Evolutionary conservation across 2,797 vertebrate species (phyloP).

Genomic region (Mormyrops attenuatus): DNA sequence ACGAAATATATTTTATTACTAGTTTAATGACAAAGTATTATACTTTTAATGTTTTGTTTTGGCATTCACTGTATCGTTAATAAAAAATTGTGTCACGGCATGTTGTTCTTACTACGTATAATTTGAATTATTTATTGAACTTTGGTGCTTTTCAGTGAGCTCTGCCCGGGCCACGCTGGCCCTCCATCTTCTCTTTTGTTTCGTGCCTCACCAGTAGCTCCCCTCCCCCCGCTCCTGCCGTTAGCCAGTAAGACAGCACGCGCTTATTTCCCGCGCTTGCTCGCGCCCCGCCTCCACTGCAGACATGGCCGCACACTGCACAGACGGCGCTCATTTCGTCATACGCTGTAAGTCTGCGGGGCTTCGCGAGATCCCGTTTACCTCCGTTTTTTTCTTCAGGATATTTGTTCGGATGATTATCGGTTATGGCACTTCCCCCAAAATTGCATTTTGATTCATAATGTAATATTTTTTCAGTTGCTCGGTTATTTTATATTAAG

Average conservation of each 20-base stretch:
- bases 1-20: background rate
- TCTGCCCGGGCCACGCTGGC: background rate
- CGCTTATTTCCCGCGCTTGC: constrained; percentile 53
- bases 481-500: background rate
- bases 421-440: background rate
- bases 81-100: background rate
- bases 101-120: background rate
- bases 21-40: background rate
- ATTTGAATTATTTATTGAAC: background rate
- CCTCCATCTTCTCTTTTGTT: constrained; percentile 3
- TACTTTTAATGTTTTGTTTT: background rate
- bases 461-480: background rate
- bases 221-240: constrained; percentile 31
- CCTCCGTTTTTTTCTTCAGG: background rate
- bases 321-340: background rate
- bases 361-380: background rate
- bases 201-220: background rate
- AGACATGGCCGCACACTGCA: background rate
- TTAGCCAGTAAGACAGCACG: constrained; percentile 28
- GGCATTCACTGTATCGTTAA: background rate
- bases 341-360: background rate
- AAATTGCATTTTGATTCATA: background rate
- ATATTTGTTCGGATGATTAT: background rate
- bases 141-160: background rate
- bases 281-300: constrained; percentile 57